phyloP scores from a whole-genome alignment of 2,113 vertebrate species.

The Dicrurus megarhynchus region DNA sequence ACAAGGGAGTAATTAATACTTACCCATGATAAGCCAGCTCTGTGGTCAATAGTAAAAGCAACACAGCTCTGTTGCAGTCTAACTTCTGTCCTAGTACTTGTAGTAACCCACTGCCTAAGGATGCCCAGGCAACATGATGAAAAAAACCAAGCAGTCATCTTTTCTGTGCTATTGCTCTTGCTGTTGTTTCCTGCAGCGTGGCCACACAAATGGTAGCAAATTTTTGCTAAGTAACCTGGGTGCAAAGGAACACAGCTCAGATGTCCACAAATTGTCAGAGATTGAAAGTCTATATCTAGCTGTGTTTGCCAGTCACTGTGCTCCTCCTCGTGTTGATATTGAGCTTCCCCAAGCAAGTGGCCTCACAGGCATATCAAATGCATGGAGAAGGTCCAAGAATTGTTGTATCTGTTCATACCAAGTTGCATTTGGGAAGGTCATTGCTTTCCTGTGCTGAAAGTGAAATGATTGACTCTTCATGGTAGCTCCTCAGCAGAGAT shows the following conservation, averaged over 20 bases:
- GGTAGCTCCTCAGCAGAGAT: not conserved
- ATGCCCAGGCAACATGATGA: accelerated
- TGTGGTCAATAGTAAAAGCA: not conserved
- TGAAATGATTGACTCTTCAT: not conserved
- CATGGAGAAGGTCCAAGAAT: not conserved
- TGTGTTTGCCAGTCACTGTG: not conserved
- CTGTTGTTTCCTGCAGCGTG: not conserved
- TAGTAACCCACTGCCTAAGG: not conserved
- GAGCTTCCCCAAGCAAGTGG: not conserved
- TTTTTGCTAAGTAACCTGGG: not conserved
- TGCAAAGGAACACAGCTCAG: not conserved
- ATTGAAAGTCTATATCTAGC: not conserved
- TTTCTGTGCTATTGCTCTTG: accelerated
- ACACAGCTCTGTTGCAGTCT: not conserved
- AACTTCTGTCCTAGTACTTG: not conserved
- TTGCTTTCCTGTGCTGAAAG: not conserved
- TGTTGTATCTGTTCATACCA: not conserved
- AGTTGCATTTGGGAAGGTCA: not conserved
- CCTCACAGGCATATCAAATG: not conserved
- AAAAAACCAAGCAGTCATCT: not conserved
- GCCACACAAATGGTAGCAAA: not conserved
- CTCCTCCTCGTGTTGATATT: not conserved
- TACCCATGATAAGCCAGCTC: not conserved
- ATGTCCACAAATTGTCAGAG: not conserved
- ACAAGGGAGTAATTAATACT: not conserved